phyloP scores from a whole-genome alignment of 1,140 invertebrate species.

The Rhynchophorus ferrugineus region DNA sequence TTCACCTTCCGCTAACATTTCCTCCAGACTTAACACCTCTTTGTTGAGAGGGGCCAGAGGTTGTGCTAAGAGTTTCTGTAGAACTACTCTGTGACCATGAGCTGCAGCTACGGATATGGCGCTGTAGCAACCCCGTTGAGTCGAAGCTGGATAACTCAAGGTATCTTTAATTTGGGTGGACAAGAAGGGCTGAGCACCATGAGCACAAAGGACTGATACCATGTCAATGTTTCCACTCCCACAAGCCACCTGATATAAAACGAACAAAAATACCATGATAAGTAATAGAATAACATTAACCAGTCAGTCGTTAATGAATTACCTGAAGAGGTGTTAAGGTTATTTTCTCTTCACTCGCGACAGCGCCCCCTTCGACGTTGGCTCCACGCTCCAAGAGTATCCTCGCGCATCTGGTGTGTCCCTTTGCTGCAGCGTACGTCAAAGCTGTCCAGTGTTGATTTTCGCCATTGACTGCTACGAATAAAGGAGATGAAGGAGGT shows the following conservation, averaged over 20 bases:
- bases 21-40: conserved; percentile 79
- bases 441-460: conserved; percentile 73
- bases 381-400: conserved; percentile 70
- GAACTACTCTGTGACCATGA: conserved; percentile 68
- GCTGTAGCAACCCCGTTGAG: conserved; percentile 75
- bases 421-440: conserved; percentile 53
- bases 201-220: conserved; percentile 67
- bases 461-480: conserved; percentile 54
- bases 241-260: conserved; percentile 62
- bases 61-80: conserved; percentile 72
- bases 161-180: conserved; percentile 76
- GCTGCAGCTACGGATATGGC: conserved; percentile 81
- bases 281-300: not conserved
- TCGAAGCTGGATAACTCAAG: conserved; percentile 74
- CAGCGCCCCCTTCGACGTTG: conserved; percentile 77
- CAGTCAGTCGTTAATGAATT: not conserved
- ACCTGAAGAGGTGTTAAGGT: conserved; percentile 81
- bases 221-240: conserved; percentile 75
- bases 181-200: conserved; percentile 80
- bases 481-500: conserved; percentile 39
- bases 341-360: conserved; percentile 71
- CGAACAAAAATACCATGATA: conserved; percentile 8
- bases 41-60: conserved; percentile 57
- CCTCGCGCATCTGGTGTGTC: conserved; percentile 49
- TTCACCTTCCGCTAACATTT: conserved; percentile 79